Evolutionary conservation across 1,140 invertebrate genomes (phyloP).

Genomic region (Papilio aristodemus): DNA sequence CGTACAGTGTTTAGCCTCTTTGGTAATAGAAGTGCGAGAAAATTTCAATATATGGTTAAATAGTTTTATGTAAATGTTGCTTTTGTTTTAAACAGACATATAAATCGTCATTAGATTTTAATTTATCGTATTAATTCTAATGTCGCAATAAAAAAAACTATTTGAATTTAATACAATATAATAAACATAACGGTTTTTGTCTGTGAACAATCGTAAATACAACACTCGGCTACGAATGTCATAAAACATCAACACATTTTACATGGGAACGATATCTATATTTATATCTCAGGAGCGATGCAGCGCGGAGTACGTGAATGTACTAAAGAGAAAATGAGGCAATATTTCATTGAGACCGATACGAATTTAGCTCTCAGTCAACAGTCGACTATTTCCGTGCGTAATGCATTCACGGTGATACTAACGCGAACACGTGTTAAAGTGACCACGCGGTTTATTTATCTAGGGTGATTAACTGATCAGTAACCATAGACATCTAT

Average conservation of each 20-base stretch:
- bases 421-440: conserved; percentile 21
- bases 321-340: conserved; percentile 45
- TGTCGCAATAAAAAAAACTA: too few species aligned
- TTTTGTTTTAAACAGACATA: too few species aligned
- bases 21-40: too few species aligned
- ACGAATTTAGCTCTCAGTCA: conserved; percentile 50
- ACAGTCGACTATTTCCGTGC: conserved; percentile 37
- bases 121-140: too few species aligned
- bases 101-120: too few species aligned
- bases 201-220: background rate
- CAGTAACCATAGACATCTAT: too few species aligned
- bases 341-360: conserved; percentile 50
- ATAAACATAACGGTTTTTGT: background rate
- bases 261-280: conserved; percentile 31
- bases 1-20: too few species aligned
- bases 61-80: too few species aligned
- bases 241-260: conserved; percentile 29
- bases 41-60: too few species aligned
- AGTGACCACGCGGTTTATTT: too few species aligned
- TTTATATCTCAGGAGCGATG: conserved; percentile 28
- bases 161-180: background rate
- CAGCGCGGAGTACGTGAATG: conserved; percentile 34
- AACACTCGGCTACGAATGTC: background rate
- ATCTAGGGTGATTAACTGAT: too few species aligned
- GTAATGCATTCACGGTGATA: conserved; percentile 1